A percentile compares a stretch with the other conserved stretches of the same genome.
Conservation (phyloP, 2,113 vertebrate species). For the Onychorhynchus coronatus region DNA sequence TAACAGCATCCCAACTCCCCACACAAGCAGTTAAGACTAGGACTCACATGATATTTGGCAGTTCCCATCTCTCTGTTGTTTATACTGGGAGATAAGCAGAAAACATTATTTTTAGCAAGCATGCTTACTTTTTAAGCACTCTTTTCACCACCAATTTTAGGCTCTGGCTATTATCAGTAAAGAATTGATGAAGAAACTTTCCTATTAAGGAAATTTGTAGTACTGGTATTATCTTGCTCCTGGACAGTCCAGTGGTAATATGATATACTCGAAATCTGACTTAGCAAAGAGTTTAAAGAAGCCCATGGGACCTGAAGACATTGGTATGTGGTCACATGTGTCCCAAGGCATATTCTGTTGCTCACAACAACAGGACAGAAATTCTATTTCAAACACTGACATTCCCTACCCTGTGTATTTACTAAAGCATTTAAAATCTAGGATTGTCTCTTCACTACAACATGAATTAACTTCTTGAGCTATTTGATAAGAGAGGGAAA, state of each 20-base stretch:
- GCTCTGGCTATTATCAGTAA: neutral
- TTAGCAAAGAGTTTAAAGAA: neutral
- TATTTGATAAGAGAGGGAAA: neutral
- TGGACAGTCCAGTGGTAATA: neutral
- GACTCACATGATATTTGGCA: neutral
- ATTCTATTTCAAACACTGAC: neutral
- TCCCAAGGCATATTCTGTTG: neutral
- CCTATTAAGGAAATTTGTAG: neutral
- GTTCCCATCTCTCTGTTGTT: neutral
- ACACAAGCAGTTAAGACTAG: neutral
- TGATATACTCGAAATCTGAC: neutral
- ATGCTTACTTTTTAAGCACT: neutral
- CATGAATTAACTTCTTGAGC: neutral
- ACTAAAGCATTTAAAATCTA: neutral
- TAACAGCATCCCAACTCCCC: neutral
- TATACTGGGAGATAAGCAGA: neutral
- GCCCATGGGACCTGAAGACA: neutral
- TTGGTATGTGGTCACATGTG: neutral
- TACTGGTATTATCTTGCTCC: neutral
- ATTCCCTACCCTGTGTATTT: neutral
- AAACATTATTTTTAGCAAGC: neutral
- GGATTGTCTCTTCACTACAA: neutral
- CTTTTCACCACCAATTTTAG: neutral
- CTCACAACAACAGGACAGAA: neutral
- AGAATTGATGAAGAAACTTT: neutral